phyloP scores from a whole-genome alignment of 1,140 invertebrate genomes.

The Philopotamus ludificatus region DNA sequence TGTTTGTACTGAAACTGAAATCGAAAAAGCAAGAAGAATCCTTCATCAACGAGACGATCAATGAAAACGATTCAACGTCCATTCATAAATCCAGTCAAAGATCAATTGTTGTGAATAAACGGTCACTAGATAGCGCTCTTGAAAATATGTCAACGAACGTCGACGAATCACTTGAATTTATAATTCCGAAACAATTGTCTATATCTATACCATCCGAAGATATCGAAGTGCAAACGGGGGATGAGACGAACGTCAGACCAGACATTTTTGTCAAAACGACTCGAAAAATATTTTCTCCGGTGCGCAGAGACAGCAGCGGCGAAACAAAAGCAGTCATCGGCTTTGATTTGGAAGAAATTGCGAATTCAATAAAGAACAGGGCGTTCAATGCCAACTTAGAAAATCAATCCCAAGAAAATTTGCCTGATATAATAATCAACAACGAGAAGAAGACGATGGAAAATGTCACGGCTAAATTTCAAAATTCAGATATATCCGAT shows the following conservation, averaged over 20 bases:
- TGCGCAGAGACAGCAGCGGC: constrained; percentile 58
- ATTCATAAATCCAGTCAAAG: constrained; percentile 10
- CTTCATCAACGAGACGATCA: neutral
- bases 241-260: constrained; percentile 47
- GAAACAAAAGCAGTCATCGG: constrained; percentile 54
- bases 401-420: constrained; percentile 30
- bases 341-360: constrained; percentile 52
- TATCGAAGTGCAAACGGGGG: constrained; percentile 51
- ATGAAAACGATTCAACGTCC: constrained; percentile 22
- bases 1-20: constrained; percentile 37
- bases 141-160: constrained; percentile 13
- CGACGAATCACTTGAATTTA: constrained; percentile 35
- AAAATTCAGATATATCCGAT: neutral
- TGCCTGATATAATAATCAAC: constrained; percentile 35
- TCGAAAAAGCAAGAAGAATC: constrained; percentile 25
- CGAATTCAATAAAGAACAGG: constrained; percentile 40
- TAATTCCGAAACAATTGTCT: constrained; percentile 36
- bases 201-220: constrained; percentile 48
- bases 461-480: neutral
- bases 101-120: constrained; percentile 24
- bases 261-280: constrained; percentile 75
- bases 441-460: constrained; percentile 11
- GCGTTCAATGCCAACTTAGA: constrained; percentile 15
- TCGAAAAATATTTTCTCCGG: constrained; percentile 72
- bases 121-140: constrained; percentile 25